Conservation (phyloP, 2,113 vertebrate species). For the Varanus salvator region DNA sequence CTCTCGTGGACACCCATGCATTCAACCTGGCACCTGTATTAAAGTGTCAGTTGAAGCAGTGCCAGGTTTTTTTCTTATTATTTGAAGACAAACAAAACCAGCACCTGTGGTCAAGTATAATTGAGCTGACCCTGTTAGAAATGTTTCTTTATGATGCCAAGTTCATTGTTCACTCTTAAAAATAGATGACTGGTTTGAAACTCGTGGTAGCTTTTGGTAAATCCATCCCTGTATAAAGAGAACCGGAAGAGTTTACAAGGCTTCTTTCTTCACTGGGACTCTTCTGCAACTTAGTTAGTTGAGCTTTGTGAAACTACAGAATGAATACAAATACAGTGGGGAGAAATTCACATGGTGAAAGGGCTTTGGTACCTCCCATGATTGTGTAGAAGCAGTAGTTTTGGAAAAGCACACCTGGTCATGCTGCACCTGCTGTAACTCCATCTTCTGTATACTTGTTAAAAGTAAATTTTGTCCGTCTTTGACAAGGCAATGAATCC, state of each 20-base stretch:
- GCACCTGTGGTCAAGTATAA: conserved; percentile 28
- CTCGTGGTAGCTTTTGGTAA: background rate
- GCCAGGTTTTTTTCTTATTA: background rate
- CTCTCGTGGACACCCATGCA: background rate
- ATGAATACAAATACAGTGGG: background rate
- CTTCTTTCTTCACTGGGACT: background rate
- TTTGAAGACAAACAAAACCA: conserved; percentile 18
- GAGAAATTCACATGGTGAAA: background rate
- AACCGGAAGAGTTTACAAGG: background rate
- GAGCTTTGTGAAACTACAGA: background rate
- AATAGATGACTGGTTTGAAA: background rate
- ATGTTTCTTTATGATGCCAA: background rate
- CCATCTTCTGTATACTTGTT: background rate
- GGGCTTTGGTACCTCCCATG: background rate
- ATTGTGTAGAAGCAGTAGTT: background rate
- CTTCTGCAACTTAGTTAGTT: background rate
- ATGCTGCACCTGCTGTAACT: background rate
- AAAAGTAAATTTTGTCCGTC: background rate
- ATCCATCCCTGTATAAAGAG: background rate
- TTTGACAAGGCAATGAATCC: background rate
- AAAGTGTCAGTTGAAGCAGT: background rate
- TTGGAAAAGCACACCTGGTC: background rate
- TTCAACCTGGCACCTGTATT: background rate
- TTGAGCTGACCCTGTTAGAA: conserved; percentile 12
- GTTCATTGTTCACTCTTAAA: background rate